These are phyloP conservation scores for Beroe forskalii DNA, from an alignment of 37 sponge, comb jelly and placozoan genomes.

Conservation along the genomic window DNA sequence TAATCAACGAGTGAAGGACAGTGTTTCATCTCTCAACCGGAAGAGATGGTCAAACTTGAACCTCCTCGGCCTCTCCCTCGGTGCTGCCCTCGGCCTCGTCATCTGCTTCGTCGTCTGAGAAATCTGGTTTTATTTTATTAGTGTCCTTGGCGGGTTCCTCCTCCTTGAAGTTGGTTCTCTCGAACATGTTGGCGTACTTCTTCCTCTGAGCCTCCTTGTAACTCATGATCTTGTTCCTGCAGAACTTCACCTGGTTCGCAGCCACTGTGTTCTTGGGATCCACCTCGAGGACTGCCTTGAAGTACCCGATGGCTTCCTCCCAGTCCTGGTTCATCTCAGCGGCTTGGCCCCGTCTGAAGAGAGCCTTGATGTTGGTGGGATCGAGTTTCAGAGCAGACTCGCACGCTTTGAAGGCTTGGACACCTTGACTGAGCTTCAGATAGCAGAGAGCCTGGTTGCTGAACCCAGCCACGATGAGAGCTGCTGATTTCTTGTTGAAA, in stretches of 20 bases:
- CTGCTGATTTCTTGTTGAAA: background rate
- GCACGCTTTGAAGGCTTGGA: slow-evolving; percentile 71
- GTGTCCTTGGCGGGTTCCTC: background rate
- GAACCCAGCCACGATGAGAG: slow-evolving; percentile 33
- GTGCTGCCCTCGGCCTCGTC: slow-evolving; percentile 10
- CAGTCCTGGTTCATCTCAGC: slow-evolving; percentile 75
- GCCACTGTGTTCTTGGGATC: slow-evolving; percentile 89
- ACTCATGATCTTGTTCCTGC: slow-evolving; percentile 67
- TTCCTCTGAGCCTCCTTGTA: slow-evolving; percentile 74
- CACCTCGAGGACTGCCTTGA: slow-evolving; percentile 77
- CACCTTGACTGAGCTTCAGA: slow-evolving; percentile 73
- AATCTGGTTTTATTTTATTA: slow-evolving; percentile 42
- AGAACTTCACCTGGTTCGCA: slow-evolving; percentile 18
- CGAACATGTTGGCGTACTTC: slow-evolving; percentile 83
- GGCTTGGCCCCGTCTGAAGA: slow-evolving; percentile 89
- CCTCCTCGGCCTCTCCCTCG: background rate
- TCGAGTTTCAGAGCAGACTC: slow-evolving; percentile 75
- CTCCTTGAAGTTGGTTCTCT: slow-evolving; percentile 67
- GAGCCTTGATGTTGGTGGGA: slow-evolving; percentile 79
- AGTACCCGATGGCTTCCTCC: slow-evolving; percentile 75
- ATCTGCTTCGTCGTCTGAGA: slow-evolving; percentile 43
- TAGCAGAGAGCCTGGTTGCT: slow-evolving; percentile 79
- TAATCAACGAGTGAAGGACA: background rate
- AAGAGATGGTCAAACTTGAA: background rate
- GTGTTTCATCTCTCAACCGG: background rate